phyloP scores from a whole-genome alignment of 2,113 vertebrate genomes.

The Ramphastos sulfuratus region DNA sequence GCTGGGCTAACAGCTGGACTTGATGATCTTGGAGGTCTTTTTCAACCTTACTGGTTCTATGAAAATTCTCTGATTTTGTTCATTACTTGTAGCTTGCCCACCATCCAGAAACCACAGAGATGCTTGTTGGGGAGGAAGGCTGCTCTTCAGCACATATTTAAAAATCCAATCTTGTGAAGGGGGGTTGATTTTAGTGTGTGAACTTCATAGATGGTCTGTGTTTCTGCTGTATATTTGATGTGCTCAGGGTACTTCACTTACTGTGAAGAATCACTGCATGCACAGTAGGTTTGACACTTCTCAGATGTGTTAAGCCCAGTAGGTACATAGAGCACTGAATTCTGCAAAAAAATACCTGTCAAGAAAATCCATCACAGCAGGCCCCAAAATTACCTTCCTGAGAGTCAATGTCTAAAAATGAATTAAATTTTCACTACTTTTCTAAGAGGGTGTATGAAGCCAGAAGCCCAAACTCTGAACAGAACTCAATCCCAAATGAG shows the following conservation, averaged over 20 bases:
- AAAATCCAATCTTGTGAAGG: neutral
- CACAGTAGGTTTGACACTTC: neutral
- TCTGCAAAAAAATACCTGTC: neutral
- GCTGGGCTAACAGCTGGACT: too few species aligned
- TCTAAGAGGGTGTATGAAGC: neutral
- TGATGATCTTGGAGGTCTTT: too few species aligned
- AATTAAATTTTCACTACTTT: neutral
- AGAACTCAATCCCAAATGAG: neutral
- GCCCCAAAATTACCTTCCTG: neutral
- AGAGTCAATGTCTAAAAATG: neutral
- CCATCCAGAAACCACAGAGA: fast-evolving
- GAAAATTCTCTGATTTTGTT: neutral
- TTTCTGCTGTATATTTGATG: neutral
- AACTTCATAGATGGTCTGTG: neutral
- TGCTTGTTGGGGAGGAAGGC: fast-evolving
- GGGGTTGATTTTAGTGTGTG: neutral
- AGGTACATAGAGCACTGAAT: neutral
- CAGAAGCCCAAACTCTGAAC: neutral
- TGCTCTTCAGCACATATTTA: neutral
- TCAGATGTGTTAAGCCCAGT: neutral
- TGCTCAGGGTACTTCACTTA: neutral
- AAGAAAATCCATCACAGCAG: neutral
- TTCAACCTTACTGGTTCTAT: too few species aligned
- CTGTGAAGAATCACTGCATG: neutral
- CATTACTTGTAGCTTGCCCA: neutral